Evolutionary conservation across 2,113 vertebrate genomes (phyloP).

Genomic region (Danio rerio): GRCz12tu NC_133180.1:23010501-23011000

Average conservation of each 20-base stretch:
- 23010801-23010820: too few relatives aligned
- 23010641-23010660: slow-evolving; percentile 75
- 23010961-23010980: too few relatives aligned
- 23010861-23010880: too few relatives aligned
- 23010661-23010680: slow-evolving; percentile 70
- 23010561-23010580: slow-evolving; percentile 46
- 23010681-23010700: slow-evolving; percentile 66
- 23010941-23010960: too few relatives aligned
- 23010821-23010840: too few relatives aligned
- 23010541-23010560: neutral
- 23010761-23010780: too few relatives aligned
- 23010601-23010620: slow-evolving; percentile 81
- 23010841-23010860: too few relatives aligned
- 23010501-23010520: neutral
- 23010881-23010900: too few relatives aligned
- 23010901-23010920: too few relatives aligned
- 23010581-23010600: slow-evolving; percentile 84
- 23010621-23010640: slow-evolving; percentile 82
- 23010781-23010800: too few relatives aligned
- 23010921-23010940: too few relatives aligned
- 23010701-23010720: neutral
- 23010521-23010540: neutral
- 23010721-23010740: neutral
- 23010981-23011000: too few relatives aligned
- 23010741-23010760: neutral